Evolutionary conservation across 2,797 vertebrate species (phyloP).

Genomic region (Naso thynnoides): DNA sequence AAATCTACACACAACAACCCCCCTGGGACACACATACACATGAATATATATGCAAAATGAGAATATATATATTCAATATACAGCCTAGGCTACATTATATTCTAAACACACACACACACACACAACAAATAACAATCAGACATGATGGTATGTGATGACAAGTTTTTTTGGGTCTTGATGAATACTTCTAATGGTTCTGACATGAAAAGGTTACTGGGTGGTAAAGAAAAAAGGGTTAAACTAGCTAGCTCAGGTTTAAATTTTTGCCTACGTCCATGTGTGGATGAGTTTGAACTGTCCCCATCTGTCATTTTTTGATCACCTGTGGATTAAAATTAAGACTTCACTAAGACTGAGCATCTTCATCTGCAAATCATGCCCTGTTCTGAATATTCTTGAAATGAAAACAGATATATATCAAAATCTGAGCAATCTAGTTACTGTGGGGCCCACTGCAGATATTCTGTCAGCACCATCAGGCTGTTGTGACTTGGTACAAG

Average conservation of each 20-base stretch:
- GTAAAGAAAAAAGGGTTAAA: conserved; percentile 13
- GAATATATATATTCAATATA: conserved; percentile 23
- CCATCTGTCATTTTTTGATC: conserved; percentile 44
- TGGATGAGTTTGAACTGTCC: conserved; percentile 48
- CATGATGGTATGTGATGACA: conserved; percentile 1
- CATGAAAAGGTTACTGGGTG: conserved; percentile 43
- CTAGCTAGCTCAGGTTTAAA: conserved; percentile 21
- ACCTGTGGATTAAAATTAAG: conserved; percentile 59
- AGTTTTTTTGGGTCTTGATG: neutral
- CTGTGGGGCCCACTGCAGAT: conserved; percentile 4
- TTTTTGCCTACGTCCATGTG: conserved; percentile 52
- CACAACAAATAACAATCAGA: conserved; percentile 6
- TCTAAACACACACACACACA: conserved; percentile 10
- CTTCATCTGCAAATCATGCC: neutral
- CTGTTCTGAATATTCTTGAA: neutral
- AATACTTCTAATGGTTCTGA: conserved; percentile 17
- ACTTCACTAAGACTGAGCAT: conserved; percentile 31
- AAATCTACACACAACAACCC: conserved; percentile 28
- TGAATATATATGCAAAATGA: conserved; percentile 25
- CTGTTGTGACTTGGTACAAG: conserved; percentile 10
- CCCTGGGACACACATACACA: conserved; percentile 4
- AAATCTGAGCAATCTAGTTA: neutral
- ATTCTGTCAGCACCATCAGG: conserved; percentile 30
- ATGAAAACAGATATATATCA: neutral
- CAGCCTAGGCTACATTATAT: neutral